A percentile compares a stretch with the other conserved stretches of the same genome.
These are phyloP conservation scores for Schizotus pectinicornis DNA, from an alignment of 2,888 invertebrate genomes.

Conservation along the genomic window DNA sequence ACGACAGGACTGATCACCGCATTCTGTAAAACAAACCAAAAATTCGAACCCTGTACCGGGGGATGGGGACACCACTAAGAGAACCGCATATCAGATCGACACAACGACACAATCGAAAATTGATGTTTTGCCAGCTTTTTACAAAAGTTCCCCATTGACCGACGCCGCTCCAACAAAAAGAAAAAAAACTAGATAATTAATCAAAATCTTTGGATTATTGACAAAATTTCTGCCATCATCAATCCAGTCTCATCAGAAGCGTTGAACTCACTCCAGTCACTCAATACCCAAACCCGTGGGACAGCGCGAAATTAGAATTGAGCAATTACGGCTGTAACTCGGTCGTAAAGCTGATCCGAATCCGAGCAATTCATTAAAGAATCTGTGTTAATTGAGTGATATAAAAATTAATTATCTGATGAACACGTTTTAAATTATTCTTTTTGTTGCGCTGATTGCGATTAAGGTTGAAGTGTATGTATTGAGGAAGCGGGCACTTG, in stretches of 20 bases:
- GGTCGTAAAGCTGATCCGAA: no score
- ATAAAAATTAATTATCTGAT: constrained; percentile 7
- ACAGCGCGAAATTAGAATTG: no score
- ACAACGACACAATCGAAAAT: constrained; percentile 42
- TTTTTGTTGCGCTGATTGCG: not conserved
- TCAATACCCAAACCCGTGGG: no score
- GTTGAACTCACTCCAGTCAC: no score
- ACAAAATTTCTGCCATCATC: not conserved
- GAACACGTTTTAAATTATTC: not conserved
- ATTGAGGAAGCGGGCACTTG: constrained; percentile 4
- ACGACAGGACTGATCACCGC: constrained; percentile 13
- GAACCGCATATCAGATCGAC: constrained; percentile 30
- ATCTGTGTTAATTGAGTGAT: constrained; percentile 11
- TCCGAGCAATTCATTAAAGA: not conserved
- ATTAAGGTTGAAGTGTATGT: not conserved
- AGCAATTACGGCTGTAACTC: no score
- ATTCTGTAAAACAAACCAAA: constrained; percentile 22
- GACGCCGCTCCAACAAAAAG: not conserved
- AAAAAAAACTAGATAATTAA: not conserved
- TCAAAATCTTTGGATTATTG: not conserved
- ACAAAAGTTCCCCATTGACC: not conserved
- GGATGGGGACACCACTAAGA: constrained; percentile 18
- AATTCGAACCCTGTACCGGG: constrained; percentile 16
- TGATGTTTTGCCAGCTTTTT: constrained; percentile 49
- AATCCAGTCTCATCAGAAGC: no score